Evolutionary conservation across 2,888 invertebrate genomes (phyloP).

Genomic region (Plagodis pulveraria): DNA sequence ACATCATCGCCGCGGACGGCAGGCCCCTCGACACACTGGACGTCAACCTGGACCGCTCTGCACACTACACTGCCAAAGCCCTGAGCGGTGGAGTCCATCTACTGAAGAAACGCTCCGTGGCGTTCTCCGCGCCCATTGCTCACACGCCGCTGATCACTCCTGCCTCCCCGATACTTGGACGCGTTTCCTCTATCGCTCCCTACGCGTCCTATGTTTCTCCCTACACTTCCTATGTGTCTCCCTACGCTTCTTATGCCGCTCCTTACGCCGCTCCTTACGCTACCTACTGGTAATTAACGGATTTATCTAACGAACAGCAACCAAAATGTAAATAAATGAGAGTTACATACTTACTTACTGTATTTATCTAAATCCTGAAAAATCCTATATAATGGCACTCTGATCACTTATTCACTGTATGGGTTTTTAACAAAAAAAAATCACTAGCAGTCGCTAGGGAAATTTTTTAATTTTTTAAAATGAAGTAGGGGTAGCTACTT

Average conservation of each 20-base stretch:
- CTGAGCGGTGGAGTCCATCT: slow-evolving; percentile 57
- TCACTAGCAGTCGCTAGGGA: too few relatives aligned
- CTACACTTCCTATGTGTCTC: slow-evolving; percentile 3
- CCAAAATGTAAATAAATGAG: too few relatives aligned
- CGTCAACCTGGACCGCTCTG: slow-evolving; percentile 72
- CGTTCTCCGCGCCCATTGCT: slow-evolving; percentile 37
- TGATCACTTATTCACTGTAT: too few relatives aligned
- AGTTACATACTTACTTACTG: too few relatives aligned
- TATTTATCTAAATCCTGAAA: too few relatives aligned
- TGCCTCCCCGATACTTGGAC: slow-evolving; percentile 36
- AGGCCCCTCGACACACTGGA: slow-evolving; percentile 74
- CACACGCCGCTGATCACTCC: slow-evolving; percentile 34
- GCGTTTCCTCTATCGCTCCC: slow-evolving; percentile 36
- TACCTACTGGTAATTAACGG: slow-evolving; percentile 44
- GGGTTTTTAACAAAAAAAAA: too few relatives aligned
- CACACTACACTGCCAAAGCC: slow-evolving; percentile 60
- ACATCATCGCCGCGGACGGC: slow-evolving; percentile 69
- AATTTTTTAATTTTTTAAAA: too few relatives aligned
- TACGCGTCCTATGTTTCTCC: slow-evolving; percentile 22
- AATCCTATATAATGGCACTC: too few relatives aligned
- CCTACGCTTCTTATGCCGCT: slow-evolving; percentile 26
- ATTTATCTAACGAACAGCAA: neutral
- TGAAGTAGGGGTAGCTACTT: too few relatives aligned
- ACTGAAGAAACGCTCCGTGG: slow-evolving; percentile 65
- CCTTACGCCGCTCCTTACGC: slow-evolving; percentile 28